A percentile compares a stretch with the other conserved stretches of the same genome.
Conservation (phyloP, 1,140 invertebrate species). For the Drosophila orena region DNA sequence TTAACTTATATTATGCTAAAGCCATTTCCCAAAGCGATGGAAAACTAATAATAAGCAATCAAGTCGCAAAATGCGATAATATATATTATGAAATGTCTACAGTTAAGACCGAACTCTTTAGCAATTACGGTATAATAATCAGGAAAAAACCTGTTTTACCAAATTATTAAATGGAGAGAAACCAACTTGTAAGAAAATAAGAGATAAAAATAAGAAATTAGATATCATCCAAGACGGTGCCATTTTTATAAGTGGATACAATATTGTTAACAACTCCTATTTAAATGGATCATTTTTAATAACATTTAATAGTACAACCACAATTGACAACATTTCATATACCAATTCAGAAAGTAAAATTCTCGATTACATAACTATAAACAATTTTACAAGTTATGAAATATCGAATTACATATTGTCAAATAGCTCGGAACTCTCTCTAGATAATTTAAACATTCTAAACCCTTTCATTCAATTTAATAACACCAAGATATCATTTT, state of each 20-base stretch:
- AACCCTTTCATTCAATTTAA: neutral
- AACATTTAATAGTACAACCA: conserved; percentile 9
- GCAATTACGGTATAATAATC: neutral
- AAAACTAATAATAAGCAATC: neutral
- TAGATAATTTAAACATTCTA: neutral
- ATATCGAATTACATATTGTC: neutral
- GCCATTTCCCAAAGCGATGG: neutral
- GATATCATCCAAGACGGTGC: conserved; percentile 1
- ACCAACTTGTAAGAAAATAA: neutral
- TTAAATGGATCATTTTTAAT: conserved; percentile 3
- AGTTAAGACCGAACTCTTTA: neutral
- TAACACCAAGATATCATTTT: neutral
- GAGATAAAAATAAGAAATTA: neutral
- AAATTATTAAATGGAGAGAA: neutral
- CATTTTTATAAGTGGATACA: conserved; percentile 1
- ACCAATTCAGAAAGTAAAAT: conserved; percentile 3
- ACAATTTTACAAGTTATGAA: neutral
- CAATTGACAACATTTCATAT: neutral
- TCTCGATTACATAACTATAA: neutral
- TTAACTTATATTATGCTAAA: neutral
- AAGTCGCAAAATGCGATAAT: neutral
- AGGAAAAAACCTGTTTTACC: too few relatives aligned
- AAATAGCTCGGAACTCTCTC: neutral
- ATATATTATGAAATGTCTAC: neutral
- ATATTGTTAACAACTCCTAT: neutral